Evolutionary conservation across 1,140 invertebrate species (phyloP), one percentile per base, ranked within the genome.

Genomic region (Drosophila pallidifrons): DNA sequence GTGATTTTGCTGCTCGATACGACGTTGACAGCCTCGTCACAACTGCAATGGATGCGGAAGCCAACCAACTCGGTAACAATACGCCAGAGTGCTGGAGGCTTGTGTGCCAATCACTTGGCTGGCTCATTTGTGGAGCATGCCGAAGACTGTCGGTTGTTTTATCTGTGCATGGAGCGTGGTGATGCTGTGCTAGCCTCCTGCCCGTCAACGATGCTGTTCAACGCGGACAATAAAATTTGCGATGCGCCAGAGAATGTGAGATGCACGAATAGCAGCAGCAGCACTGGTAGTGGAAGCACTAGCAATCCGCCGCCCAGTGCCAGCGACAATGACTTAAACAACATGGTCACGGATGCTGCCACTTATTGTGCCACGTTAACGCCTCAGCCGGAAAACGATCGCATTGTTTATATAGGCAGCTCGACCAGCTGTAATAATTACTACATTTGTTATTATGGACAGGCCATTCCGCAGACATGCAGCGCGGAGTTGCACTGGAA

Each of bases 381-480:
- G 13, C 69, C 75, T n/a, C 71, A 76, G 57, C 74, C 71, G 25
- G 59, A 45, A 25, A 79, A 43, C 11, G 75, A 82, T 72, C 81
- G 47, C 6, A 91, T 91, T 59, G 75, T 89, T 8, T 92, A 86
- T 65, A 63, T 92, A 16, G 81, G 87, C 6, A 91, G 88, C 47
- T 87, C 81, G 0, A 70, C 43, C 15, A 87, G 77, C 51, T 92
- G 91, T 32, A 79, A 70, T 46, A 78, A 70, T 5, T 92, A 87
- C 43, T 92, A 87, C 38, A 92, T 92, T 38, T 92, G 91, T 55
- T 92, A 92, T 46, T 89, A 92, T 66, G 91, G 91, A 8, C 87
- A 91, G 60, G 87, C 91, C 2, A 68, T 92, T 35, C n/a, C 78
- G 52, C 91, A 92, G 43, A 76, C 85, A 57, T 92, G 91, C 57